phyloP scores from a whole-genome alignment of 2,888 invertebrate genomes.

The Nasonia oneida region DNA sequence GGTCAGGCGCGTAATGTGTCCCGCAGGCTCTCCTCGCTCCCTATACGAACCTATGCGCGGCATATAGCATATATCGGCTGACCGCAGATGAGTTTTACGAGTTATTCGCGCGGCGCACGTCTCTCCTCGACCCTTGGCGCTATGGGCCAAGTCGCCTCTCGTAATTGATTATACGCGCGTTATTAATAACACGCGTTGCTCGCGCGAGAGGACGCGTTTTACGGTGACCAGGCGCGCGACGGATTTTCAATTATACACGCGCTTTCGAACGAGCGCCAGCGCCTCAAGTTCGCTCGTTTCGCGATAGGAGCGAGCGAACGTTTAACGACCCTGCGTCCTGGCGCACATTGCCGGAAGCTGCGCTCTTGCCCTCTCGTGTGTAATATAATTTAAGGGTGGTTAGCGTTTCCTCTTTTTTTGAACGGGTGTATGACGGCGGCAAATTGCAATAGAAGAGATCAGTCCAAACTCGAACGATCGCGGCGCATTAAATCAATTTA shows the following conservation, averaged over 20 bases:
- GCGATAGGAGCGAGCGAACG: constrained; percentile 16
- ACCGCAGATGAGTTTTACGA: constrained; percentile 76
- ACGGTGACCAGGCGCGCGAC: constrained; percentile 49
- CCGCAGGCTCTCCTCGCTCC: not conserved
- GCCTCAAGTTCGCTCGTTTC: constrained; percentile 55
- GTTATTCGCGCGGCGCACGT: constrained; percentile 66
- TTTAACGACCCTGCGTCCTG: constrained; percentile 52
- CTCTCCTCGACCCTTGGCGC: constrained; percentile 59
- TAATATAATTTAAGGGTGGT: not conserved
- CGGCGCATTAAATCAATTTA: constrained; percentile 39
- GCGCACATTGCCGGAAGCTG: not conserved
- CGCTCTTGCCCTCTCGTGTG: not conserved
- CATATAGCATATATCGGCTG: constrained; percentile 63
- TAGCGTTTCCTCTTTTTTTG: not conserved
- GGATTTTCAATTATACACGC: constrained; percentile 57
- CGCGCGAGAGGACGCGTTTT: constrained; percentile 63
- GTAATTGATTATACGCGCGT: constrained; percentile 73
- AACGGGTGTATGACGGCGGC: too few relatives aligned
- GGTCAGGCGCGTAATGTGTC: not conserved
- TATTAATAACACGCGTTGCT: constrained; percentile 69
- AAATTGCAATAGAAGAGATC: constrained; percentile 36
- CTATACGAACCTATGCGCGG: not conserved
- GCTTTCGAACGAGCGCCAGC: constrained; percentile 33
- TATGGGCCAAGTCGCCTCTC: constrained; percentile 53
- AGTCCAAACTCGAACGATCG: constrained; percentile 32